These are phyloP conservation scores for Pluvialis apricaria DNA, from an alignment of 2,113 vertebrate species.

Conservation along the genomic window DNA sequence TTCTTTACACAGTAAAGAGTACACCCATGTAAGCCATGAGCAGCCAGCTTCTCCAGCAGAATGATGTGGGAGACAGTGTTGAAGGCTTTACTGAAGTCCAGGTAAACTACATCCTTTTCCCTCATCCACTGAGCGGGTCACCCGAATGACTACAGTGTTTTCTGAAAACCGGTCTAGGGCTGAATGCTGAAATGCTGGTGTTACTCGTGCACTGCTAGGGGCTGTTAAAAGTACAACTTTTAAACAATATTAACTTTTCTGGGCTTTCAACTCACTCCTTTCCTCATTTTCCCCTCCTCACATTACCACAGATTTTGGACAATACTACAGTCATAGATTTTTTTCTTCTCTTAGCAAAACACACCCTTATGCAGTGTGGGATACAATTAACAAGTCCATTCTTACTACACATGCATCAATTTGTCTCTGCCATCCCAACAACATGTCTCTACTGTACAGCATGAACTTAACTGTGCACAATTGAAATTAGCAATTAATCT, in stretches of 20 bases:
- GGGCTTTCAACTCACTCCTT: neutral
- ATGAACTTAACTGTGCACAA: neutral
- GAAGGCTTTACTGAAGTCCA: too few relatives aligned
- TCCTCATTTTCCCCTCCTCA: neutral
- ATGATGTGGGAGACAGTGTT: too few relatives aligned
- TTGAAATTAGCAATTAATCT: neutral
- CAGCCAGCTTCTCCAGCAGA: too few relatives aligned
- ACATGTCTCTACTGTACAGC: neutral
- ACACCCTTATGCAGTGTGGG: neutral
- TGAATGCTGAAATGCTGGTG: neutral
- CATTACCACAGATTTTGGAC: neutral
- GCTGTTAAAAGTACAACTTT: neutral
- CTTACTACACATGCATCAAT: neutral
- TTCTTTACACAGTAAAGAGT: too few relatives aligned
- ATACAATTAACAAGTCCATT: neutral
- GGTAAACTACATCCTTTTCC: too few relatives aligned
- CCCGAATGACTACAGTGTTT: neutral
- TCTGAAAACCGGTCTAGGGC: neutral
- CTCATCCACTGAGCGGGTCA: neutral
- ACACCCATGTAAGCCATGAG: too few relatives aligned
- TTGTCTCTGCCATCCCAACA: neutral
- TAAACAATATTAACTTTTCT: neutral
- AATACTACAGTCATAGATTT: neutral
- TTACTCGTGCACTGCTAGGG: neutral
- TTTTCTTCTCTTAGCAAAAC: neutral